Conservation (phyloP, 2,888 invertebrate genomes). For the Sarcophaga rosellei region DNA sequence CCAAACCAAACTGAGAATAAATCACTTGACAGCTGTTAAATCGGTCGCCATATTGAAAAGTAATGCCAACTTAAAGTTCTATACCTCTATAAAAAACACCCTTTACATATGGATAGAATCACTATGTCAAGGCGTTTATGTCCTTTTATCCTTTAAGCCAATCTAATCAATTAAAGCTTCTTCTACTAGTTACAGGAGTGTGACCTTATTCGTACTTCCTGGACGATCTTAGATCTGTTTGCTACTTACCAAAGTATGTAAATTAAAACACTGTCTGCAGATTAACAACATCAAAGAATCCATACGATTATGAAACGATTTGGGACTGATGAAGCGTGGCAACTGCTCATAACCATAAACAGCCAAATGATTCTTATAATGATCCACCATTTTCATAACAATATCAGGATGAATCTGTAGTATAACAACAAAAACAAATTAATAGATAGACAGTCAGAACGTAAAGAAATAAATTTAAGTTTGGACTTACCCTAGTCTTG, state of each 20-base stretch:
- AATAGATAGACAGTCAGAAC: background rate
- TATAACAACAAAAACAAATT: conserved; percentile 2
- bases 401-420: conserved; percentile 82
- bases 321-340: conserved; percentile 85
- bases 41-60: too few relatives aligned
- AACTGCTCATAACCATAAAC: conserved; percentile 87
- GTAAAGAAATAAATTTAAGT: background rate
- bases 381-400: conserved; percentile 83
- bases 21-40: too few relatives aligned
- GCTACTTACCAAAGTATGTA: conserved; percentile 85
- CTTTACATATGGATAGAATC: too few relatives aligned
- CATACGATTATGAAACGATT: conserved; percentile 86
- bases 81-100: too few relatives aligned
- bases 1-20: too few relatives aligned
- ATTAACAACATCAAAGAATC: conserved; percentile 87
- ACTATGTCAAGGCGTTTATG: too few relatives aligned
- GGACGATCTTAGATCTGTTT: background rate
- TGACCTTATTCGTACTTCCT: background rate
- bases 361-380: conserved; percentile 84
- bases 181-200: too few relatives aligned
- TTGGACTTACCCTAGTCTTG: conserved; percentile 82
- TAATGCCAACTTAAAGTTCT: too few relatives aligned
- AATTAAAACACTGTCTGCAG: conserved; percentile 85
- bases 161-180: too few relatives aligned
- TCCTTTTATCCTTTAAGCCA: too few relatives aligned